A percentile compares a stretch with the other conserved stretches of the same genome.
These are phyloP conservation scores for Brachyrhaphis roseni DNA, from an alignment of 2,797 vertebrate genomes.

Conservation along the genomic window DNA sequence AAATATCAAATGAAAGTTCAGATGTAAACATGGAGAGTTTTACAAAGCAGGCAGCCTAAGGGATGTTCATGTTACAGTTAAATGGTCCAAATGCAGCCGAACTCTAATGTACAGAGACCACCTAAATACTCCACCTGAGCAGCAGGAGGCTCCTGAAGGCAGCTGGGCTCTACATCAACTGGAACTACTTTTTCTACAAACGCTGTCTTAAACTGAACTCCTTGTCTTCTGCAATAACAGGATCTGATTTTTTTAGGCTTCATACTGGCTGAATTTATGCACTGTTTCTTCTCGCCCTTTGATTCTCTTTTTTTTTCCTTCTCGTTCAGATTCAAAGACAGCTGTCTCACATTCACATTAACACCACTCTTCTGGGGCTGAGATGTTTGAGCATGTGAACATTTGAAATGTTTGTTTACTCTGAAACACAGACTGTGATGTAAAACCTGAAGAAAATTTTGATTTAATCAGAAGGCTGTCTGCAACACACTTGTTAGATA, in stretches of 20 bases:
- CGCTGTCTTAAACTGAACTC: slow-evolving; percentile 45
- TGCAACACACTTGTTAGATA: background rate
- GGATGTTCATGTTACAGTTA: background rate
- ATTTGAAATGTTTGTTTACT: background rate
- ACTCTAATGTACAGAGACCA: slow-evolving; percentile 28
- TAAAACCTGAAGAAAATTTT: background rate
- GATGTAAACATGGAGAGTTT: background rate
- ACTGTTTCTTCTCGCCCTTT: background rate
- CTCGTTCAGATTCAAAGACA: slow-evolving; percentile 1
- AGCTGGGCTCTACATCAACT: slow-evolving; percentile 25
- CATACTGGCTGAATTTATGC: slow-evolving; percentile 1
- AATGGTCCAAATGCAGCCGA: slow-evolving; percentile 12
- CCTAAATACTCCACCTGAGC: slow-evolving; percentile 36
- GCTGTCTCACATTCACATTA: slow-evolving; percentile 1
- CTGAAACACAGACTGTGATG: background rate
- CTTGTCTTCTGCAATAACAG: slow-evolving; percentile 65
- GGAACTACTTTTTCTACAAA: slow-evolving; percentile 59
- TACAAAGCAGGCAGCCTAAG: background rate
- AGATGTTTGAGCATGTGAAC: slow-evolving; percentile 12
- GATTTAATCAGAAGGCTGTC: background rate
- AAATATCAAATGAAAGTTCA: background rate
- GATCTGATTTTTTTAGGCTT: slow-evolving; percentile 15
- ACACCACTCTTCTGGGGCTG: background rate
- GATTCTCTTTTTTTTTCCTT: background rate
- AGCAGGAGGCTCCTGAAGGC: slow-evolving; percentile 32